Conservation (phyloP, 1,140 invertebrate species). For the Drosophila equinoxialis region DNA sequence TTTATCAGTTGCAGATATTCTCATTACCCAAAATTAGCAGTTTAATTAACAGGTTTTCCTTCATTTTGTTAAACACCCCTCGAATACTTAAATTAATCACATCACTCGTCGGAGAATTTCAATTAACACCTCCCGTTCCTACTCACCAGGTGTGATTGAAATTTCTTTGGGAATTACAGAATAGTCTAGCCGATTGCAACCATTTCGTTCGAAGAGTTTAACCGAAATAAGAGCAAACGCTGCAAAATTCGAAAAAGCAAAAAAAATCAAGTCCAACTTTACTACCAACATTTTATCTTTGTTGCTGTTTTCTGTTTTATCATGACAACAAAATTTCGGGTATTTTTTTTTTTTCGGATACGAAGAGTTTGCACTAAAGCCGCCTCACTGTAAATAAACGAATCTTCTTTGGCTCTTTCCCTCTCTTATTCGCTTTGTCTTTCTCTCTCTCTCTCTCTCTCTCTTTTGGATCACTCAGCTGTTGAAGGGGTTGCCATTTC, state of each 20-base stretch:
- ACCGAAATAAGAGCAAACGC: constrained; percentile 31
- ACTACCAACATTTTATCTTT: constrained; percentile 29
- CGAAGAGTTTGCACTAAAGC: constrained; percentile 26
- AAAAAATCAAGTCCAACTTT: constrained; percentile 37
- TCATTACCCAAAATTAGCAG: constrained; percentile 32
- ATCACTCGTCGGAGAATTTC: constrained; percentile 27
- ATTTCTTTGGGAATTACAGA: neutral
- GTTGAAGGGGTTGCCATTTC: neutral
- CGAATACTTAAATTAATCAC: constrained; percentile 38
- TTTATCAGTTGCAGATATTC: constrained; percentile 12
- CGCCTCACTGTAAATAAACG: constrained; percentile 14
- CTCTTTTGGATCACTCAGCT: constrained; percentile 8
- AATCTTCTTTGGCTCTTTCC: constrained; percentile 3
- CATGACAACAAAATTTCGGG: constrained; percentile 21
- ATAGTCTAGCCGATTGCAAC: neutral
- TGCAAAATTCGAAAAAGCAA: neutral
- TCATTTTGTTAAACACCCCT: constrained; percentile 31
- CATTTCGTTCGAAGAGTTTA: constrained; percentile 9
- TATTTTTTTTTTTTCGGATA: neutral
- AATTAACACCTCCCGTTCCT: constrained; percentile 36
- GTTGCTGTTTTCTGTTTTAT: constrained; percentile 15
- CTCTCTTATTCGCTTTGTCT: neutral
- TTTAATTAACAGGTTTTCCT: constrained; percentile 29
- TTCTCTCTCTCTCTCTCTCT: constrained; percentile 1
- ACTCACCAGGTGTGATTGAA: constrained; percentile 31